phyloP scores from a whole-genome alignment of 1,140 invertebrate genomes.

The Catajapyx aquilonaris region DNA sequence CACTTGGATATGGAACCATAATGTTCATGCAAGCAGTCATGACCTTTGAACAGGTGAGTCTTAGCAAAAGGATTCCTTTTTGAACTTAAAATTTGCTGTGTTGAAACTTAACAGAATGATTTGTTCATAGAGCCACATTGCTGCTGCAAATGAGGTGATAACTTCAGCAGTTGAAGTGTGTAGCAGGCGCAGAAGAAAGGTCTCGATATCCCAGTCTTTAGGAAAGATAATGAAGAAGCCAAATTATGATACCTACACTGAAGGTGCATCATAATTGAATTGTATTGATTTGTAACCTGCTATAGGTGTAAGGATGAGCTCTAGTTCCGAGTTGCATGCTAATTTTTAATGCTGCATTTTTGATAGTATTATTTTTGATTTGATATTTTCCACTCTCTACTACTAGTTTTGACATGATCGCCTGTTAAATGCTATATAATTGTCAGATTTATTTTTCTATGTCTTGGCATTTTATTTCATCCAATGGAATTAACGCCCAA shows the following conservation, averaged over 20 bases:
- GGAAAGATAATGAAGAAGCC: conserved; percentile 57
- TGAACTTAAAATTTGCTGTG: not conserved
- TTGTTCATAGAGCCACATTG: conserved; percentile 36
- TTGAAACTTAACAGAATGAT: conserved; percentile 7
- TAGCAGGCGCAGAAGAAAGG: conserved; percentile 43
- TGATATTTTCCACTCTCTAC: too few relatives aligned
- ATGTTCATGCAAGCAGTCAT: conserved; percentile 78
- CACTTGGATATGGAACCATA: conserved; percentile 72
- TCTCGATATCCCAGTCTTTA: conserved; percentile 48
- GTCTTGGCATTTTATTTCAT: too few relatives aligned
- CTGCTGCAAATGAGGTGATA: conserved; percentile 42
- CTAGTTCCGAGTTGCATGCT: too few relatives aligned
- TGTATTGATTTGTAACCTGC: too few relatives aligned
- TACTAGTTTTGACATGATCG: too few relatives aligned
- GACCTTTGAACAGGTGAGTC: conserved; percentile 63
- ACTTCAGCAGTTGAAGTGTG: conserved; percentile 58
- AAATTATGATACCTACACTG: conserved; percentile 54
- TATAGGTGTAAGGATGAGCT: too few relatives aligned
- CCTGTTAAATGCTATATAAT: too few relatives aligned
- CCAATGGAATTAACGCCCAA: too few relatives aligned
- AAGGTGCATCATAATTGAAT: conserved; percentile 25
- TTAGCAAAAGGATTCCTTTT: too few relatives aligned
- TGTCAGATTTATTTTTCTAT: too few relatives aligned
- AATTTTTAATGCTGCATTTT: too few relatives aligned
- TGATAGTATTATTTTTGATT: too few relatives aligned